Evolutionary conservation across 2,888 invertebrate genomes (phyloP).

Genomic region (Therioaphis trifolii): DNA sequence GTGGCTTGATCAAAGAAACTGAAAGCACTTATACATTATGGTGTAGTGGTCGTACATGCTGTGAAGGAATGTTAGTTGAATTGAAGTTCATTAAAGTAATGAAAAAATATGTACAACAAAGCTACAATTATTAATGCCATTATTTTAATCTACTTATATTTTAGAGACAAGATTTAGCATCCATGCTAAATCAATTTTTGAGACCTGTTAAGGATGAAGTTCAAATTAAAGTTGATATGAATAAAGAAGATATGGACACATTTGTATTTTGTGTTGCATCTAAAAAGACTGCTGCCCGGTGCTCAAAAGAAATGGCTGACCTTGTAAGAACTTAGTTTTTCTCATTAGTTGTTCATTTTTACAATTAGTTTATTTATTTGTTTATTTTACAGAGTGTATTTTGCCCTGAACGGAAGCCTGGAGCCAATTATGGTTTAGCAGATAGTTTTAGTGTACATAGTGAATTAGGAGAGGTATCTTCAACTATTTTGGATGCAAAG

Average conservation of each 20-base stretch:
- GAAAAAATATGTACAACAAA: constrained; percentile 14
- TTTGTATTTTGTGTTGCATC: constrained; percentile 93
- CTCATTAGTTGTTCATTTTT: constrained; percentile 5
- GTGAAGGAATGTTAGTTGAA: constrained; percentile 97
- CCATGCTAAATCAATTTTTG: constrained; percentile 84
- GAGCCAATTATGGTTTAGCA: constrained; percentile 85
- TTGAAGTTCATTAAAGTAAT: constrained; percentile 87
- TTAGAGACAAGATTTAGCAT: constrained; percentile 92
- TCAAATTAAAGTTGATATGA: constrained; percentile 85
- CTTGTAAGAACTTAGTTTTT: constrained; percentile 72
- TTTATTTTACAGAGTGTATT: constrained; percentile 76
- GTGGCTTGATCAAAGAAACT: constrained; percentile 88
- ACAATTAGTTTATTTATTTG: not conserved
- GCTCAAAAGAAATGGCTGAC: constrained; percentile 94
- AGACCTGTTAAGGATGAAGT: constrained; percentile 89
- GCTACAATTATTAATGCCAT: not conserved
- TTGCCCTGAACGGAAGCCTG: constrained; percentile 84
- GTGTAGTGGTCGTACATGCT: constrained; percentile 94
- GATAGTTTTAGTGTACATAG: constrained; percentile 81
- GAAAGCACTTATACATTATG: constrained; percentile 94
- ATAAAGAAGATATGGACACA: constrained; percentile 90
- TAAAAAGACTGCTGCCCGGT: constrained; percentile 85
- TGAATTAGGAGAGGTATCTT: constrained; percentile 89
- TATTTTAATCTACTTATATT: constrained; percentile 65
- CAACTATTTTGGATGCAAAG: constrained; percentile 85